Percentiles rank a stretch among this genome's conserved stretches.
Evolutionary conservation across 2,113 vertebrate species (phyloP).

Genomic region (Rhegmatorhina hoffmannsi): DNA sequence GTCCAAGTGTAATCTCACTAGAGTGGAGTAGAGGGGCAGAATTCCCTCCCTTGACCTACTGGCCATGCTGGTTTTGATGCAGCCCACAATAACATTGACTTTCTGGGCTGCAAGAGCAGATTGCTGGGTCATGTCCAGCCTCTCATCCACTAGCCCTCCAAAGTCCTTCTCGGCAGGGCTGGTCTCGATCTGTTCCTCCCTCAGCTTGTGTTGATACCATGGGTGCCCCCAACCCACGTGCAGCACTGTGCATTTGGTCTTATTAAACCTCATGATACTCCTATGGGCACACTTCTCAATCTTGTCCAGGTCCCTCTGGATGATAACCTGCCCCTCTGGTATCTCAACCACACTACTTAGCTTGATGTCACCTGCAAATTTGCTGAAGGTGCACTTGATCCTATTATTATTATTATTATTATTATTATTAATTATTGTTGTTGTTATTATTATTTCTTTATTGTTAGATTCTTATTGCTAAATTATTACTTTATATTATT

Average conservation of each 20-base stretch:
- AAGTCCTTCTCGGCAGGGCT: background rate
- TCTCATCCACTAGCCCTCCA: background rate
- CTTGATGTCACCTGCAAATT: background rate
- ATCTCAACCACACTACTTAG: background rate
- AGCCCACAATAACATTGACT: background rate
- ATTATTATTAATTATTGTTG: too few relatives aligned
- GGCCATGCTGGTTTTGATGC: background rate
- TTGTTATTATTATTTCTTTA: background rate
- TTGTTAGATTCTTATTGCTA: background rate
- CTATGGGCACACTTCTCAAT: background rate
- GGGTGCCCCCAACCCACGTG: background rate
- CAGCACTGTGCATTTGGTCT: background rate
- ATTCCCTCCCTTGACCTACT: background rate
- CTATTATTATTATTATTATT: background rate
- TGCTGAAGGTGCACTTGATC: background rate
- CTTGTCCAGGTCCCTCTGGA: background rate
- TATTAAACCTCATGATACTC: background rate
- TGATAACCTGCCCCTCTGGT: background rate
- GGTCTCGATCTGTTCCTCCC: background rate
- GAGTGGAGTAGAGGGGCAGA: background rate
- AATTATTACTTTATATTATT: background rate
- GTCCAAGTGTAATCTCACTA: background rate
- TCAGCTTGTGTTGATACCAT: background rate
- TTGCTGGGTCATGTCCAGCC: background rate
- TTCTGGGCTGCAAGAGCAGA: background rate